These are phyloP conservation scores for Calycopis cecrops DNA, from an alignment of 1,140 invertebrate species.

Conservation along the genomic window DNA sequence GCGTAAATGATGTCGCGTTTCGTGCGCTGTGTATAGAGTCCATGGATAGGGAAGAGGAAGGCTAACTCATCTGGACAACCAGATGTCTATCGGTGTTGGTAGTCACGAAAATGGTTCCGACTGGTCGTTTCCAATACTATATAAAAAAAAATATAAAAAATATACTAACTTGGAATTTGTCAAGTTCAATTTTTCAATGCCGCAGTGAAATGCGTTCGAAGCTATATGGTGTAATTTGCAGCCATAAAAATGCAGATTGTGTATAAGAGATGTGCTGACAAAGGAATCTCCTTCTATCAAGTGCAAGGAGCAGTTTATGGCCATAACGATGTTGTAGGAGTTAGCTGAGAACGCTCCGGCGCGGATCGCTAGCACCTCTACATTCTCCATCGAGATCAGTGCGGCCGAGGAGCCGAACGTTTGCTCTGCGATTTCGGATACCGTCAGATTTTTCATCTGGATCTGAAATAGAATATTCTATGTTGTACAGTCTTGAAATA, in stretches of 20 bases:
- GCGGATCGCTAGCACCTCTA: constrained; percentile 75
- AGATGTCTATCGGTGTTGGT: too few species aligned
- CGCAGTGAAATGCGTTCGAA: constrained; percentile 78
- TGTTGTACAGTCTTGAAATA: constrained; percentile 17
- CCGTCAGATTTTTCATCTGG: constrained; percentile 77
- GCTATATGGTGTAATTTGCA: constrained; percentile 76
- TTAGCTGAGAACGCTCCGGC: constrained; percentile 80
- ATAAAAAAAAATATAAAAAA: neutral
- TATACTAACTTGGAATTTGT: constrained; percentile 78
- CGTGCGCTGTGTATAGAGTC: too few species aligned
- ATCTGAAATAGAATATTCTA: constrained; percentile 75
- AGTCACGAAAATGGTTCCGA: too few species aligned
- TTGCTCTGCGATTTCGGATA: constrained; percentile 75
- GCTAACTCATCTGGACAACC: too few species aligned
- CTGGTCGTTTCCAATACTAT: too few species aligned
- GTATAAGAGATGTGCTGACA: constrained; percentile 77
- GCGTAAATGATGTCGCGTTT: too few species aligned
- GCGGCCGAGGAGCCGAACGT: constrained; percentile 80
- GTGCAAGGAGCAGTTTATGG: constrained; percentile 78
- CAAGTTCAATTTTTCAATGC: constrained; percentile 79
- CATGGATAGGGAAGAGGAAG: too few species aligned
- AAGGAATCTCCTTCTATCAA: constrained; percentile 79
- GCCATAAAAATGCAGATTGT: constrained; percentile 77
- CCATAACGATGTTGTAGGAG: constrained; percentile 77
- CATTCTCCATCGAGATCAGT: constrained; percentile 77